Percentiles rank a stretch among this genome's conserved stretches.
phyloP scores from a whole-genome alignment of 1,140 invertebrate species.

The Zophobas morio region DNA sequence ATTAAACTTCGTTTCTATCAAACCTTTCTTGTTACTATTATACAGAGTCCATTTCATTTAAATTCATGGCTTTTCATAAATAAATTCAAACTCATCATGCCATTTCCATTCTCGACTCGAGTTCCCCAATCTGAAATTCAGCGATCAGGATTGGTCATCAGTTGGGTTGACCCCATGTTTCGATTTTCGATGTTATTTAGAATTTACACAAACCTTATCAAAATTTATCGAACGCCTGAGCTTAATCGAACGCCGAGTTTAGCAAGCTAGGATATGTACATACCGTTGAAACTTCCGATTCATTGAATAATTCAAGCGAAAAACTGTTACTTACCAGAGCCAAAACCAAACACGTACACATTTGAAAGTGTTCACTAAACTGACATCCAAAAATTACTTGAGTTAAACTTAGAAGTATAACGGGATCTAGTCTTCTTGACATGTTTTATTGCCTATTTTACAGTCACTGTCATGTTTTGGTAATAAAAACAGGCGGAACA shows the following conservation, averaged over 20 bases:
- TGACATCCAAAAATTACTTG: conserved; percentile 56
- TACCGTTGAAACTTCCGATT: neutral
- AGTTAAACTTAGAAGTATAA: conserved; percentile 56
- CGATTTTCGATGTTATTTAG: neutral
- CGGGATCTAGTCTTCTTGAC: conserved; percentile 60
- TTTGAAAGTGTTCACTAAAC: conserved; percentile 55
- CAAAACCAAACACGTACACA: conserved; percentile 52
- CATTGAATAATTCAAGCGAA: neutral
- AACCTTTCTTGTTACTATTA: neutral
- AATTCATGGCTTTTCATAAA: neutral
- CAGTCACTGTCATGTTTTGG: conserved; percentile 61
- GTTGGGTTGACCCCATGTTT: neutral
- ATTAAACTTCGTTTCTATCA: neutral
- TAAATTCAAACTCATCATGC: neutral
- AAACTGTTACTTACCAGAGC: neutral
- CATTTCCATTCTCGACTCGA: neutral
- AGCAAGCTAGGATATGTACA: neutral
- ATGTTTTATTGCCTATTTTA: conserved; percentile 62
- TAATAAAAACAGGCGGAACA: conserved; percentile 63
- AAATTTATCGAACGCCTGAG: no score
- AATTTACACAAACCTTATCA: no score
- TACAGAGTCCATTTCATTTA: neutral
- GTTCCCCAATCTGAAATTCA: neutral
- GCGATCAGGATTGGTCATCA: neutral
- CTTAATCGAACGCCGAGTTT: neutral